A percentile compares a stretch with the other conserved stretches of the same genome.
These are phyloP conservation scores for Acipenser ruthenus DNA, from an alignment of 2,797 vertebrate species.

Conservation along the genomic window DNA sequence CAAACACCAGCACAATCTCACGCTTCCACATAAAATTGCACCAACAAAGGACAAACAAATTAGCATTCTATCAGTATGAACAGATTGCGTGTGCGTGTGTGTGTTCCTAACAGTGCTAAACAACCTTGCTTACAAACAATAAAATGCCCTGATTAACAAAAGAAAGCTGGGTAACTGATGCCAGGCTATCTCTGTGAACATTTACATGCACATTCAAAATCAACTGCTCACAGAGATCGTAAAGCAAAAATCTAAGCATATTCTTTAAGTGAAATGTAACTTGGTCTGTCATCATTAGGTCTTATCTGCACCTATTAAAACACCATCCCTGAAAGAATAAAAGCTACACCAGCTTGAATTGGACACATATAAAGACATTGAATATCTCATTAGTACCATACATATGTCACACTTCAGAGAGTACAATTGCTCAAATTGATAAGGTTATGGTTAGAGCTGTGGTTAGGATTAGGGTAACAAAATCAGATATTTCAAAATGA, in stretches of 20 bases:
- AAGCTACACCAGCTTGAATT: no score
- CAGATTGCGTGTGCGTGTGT: constrained; percentile 26
- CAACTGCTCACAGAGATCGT: neutral
- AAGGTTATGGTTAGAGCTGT: no score
- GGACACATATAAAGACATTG: no score
- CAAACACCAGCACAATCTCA: constrained; percentile 26
- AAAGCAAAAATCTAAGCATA: no score
- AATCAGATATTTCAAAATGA: no score
- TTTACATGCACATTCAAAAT: neutral
- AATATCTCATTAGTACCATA: constrained; percentile 13
- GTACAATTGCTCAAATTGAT: no score
- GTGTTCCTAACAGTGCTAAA: constrained; percentile 23
- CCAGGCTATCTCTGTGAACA: neutral
- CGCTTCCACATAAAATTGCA: constrained; percentile 28
- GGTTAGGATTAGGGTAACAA: no score
- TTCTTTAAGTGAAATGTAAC: no score
- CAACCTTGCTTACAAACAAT: constrained; percentile 25
- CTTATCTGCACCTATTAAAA: no score
- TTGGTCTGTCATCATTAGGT: no score
- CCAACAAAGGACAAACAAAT: constrained; percentile 25
- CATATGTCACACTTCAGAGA: no score
- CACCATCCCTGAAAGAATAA: no score
- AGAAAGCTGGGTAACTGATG: neutral
- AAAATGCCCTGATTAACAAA: constrained; percentile 39
- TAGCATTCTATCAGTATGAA: constrained; percentile 36